Evolutionary conservation across 1,140 invertebrate genomes (phyloP).

Genomic region (Trichonephila inaurata): DNA sequence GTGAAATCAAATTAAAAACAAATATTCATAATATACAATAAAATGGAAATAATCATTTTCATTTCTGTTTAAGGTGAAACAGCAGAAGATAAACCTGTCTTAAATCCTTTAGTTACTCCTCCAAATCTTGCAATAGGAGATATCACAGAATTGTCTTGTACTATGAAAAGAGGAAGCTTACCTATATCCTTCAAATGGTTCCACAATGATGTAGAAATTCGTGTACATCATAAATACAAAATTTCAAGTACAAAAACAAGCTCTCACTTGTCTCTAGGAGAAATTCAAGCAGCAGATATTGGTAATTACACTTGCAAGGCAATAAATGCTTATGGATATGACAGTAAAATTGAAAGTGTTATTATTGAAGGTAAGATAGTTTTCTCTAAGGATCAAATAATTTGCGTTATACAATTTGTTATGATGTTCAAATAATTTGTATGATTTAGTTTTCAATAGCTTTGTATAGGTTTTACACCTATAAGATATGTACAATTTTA

Average conservation of each 20-base stretch:
- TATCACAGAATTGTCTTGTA: conserved; percentile 43
- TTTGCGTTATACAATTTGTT: no score
- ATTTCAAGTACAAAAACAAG: background rate
- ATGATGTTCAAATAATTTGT: no score
- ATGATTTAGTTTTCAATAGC: background rate
- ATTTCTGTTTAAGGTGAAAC: conserved; percentile 8
- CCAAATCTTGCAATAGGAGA: conserved; percentile 51
- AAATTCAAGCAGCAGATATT: conserved; percentile 71
- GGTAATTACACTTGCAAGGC: conserved; percentile 79
- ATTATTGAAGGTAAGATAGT: conserved; percentile 52
- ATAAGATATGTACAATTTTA: no score
- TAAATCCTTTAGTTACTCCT: conserved; percentile 53
- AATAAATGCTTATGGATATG: conserved; percentile 78
- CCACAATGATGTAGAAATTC: background rate
- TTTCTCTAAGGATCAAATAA: background rate
- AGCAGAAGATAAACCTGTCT: conserved; percentile 7
- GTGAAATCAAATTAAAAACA: no score
- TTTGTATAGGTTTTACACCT: no score
- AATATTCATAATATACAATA: no score
- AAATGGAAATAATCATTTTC: background rate
- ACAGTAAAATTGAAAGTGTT: conserved; percentile 53
- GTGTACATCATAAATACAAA: background rate
- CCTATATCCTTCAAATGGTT: conserved; percentile 53
- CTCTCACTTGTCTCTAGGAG: conserved; percentile 26
- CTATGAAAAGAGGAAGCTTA: conserved; percentile 60